phyloP scores from a whole-genome alignment of 2,797 vertebrate species.

The Microchirus variegatus region DNA sequence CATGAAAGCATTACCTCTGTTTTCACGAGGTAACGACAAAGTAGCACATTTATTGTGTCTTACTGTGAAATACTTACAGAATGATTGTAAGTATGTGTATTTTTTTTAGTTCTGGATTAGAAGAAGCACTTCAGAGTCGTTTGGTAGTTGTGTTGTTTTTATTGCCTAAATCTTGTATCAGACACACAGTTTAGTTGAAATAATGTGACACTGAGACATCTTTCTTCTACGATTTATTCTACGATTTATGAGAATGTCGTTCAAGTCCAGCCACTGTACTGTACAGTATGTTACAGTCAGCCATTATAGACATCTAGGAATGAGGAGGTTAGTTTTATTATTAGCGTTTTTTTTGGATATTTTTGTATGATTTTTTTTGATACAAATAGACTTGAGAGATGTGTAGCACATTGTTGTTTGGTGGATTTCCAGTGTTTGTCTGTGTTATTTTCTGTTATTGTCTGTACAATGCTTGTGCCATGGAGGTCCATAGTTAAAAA shows the following conservation, averaged over 20 bases:
- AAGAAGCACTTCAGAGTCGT: too few relatives aligned
- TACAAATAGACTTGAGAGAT: slow-evolving; percentile 18
- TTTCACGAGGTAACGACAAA: too few relatives aligned
- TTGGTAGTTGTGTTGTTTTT: too few relatives aligned
- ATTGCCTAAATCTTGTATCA: too few relatives aligned
- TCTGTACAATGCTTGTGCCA: slow-evolving; percentile 17
- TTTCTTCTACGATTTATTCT: background rate
- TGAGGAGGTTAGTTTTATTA: background rate
- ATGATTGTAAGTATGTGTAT: too few relatives aligned
- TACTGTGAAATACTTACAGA: too few relatives aligned
- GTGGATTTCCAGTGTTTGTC: background rate
- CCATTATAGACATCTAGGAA: background rate
- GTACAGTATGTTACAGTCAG: slow-evolving; percentile 19
- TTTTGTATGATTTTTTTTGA: slow-evolving; percentile 44
- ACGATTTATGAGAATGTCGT: background rate
- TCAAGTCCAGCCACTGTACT: slow-evolving; percentile 21
- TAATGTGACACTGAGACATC: too few relatives aligned
- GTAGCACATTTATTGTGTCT: too few relatives aligned
- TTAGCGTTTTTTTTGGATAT: slow-evolving; percentile 2
- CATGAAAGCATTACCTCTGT: too few relatives aligned
- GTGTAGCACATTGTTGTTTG: slow-evolving; percentile 13
- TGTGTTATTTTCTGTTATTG: background rate
- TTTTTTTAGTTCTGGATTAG: too few relatives aligned
- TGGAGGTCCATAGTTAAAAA: background rate
- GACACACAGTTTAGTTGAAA: too few relatives aligned